A percentile compares a stretch with the other conserved stretches of the same genome.
These are phyloP conservation scores for Pseudomyrmex flavicornis DNA, from an alignment of 1,140 invertebrate species.

Conservation along the genomic window DNA sequence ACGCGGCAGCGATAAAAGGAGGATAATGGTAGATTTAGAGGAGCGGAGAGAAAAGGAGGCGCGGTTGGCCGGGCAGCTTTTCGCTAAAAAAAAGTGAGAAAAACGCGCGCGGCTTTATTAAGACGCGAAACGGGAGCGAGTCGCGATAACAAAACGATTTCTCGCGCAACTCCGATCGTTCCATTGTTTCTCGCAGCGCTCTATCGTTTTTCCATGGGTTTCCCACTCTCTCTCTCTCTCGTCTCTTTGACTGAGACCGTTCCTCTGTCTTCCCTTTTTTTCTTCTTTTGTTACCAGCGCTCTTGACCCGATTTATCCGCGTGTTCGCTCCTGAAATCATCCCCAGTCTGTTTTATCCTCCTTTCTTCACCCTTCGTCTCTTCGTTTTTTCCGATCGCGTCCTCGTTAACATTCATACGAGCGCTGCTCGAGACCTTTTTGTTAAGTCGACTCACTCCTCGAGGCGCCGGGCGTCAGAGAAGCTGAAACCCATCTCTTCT, in stretches of 20 bases:
- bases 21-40: slow-evolving; percentile 70
- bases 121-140: slow-evolving; percentile 51
- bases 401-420: slow-evolving; percentile 73
- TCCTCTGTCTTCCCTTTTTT: no score
- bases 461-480: slow-evolving; percentile 60
- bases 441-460: slow-evolving; percentile 68
- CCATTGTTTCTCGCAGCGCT: slow-evolving; percentile 70
- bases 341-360: slow-evolving; percentile 42
- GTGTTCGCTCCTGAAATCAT: slow-evolving; percentile 57
- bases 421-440: slow-evolving; percentile 62
- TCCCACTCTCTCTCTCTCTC: slow-evolving; percentile 10
- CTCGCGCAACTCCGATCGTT: slow-evolving; percentile 62
- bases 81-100: slow-evolving; percentile 57
- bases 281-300: not conserved
- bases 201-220: slow-evolving; percentile 28
- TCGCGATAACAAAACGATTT: slow-evolving; percentile 71
- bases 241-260: not conserved
- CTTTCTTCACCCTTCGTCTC: not conserved
- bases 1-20: slow-evolving; percentile 68
- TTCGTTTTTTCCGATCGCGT: slow-evolving; percentile 65
- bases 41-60: not conserved
- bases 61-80: slow-evolving; percentile 60
- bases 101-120: slow-evolving; percentile 68
- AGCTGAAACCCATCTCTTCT: slow-evolving; percentile 15
- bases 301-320: slow-evolving; percentile 65